Conservation (phyloP, 1,140 invertebrate genomes). For the Lepidurus apus region DNA sequence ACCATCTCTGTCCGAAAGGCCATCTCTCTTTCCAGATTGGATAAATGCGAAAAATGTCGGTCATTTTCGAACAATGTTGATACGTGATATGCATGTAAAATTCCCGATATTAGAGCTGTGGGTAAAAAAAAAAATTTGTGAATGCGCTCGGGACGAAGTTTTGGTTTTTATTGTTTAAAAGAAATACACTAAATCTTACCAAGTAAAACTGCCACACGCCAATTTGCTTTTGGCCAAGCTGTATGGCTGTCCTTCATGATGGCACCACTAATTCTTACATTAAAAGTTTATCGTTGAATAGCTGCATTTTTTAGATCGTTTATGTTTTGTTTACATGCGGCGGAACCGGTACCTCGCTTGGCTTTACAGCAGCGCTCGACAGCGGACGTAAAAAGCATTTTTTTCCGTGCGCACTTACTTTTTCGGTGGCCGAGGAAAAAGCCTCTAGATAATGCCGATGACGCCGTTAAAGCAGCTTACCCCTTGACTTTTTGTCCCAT, state of each 20-base stretch:
- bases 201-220: not conserved
- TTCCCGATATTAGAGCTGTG: constrained; percentile 43
- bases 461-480: too few relatives aligned
- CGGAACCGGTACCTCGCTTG: not conserved
- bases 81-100: constrained; percentile 59
- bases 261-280: not conserved
- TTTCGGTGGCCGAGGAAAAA: too few relatives aligned
- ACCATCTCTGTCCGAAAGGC: constrained; percentile 75
- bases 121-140: constrained; percentile 29
- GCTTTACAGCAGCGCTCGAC: too few relatives aligned
- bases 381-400: too few relatives aligned
- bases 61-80: constrained; percentile 72
- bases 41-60: constrained; percentile 73
- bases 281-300: not conserved
- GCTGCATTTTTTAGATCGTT: not conserved
- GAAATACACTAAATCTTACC: not conserved
- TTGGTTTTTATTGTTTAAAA: not conserved
- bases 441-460: too few relatives aligned
- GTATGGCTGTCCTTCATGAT: not conserved
- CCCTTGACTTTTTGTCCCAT: too few relatives aligned
- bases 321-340: not conserved
- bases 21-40: constrained; percentile 73
- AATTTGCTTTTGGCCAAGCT: not conserved
- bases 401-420: too few relatives aligned
- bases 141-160: not conserved